Percentiles rank a stretch among this genome's conserved stretches.
phyloP scores from a whole-genome alignment of 1,140 invertebrate species.

The Drosophila takahashii region DNA sequence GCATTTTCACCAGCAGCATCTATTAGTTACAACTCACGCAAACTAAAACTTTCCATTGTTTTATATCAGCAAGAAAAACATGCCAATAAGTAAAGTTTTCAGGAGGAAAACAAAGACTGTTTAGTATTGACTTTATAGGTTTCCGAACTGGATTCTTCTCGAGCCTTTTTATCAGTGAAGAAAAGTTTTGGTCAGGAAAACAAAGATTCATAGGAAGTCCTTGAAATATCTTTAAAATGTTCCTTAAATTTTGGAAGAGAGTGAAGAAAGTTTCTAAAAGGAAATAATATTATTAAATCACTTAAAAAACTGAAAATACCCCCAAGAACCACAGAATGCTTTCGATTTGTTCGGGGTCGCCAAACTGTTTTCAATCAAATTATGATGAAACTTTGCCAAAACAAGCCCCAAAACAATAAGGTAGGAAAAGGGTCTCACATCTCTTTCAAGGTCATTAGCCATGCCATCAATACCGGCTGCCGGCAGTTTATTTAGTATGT shows the following conservation, averaged over 20 bases:
- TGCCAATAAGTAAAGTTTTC: conserved; percentile 1
- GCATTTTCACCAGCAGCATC: conserved; percentile 8
- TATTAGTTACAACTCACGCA: conserved; percentile 12
- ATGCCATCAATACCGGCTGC: conserved; percentile 52
- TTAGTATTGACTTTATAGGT: conserved; percentile 2
- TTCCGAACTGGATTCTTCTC: not conserved
- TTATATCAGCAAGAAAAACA: conserved; percentile 1
- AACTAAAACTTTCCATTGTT: conserved; percentile 9
- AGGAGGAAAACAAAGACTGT: not conserved
- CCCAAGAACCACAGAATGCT: not conserved
- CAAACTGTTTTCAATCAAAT: conserved; percentile 47
- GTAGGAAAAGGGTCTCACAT: conserved; percentile 33
- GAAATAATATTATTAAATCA: not conserved
- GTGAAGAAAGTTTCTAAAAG: too few relatives aligned
- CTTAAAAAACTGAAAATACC: not conserved
- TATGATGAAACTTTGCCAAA: conserved; percentile 51
- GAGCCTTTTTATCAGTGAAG: not conserved
- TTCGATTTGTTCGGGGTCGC: conserved; percentile 16
- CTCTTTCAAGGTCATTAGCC: conserved; percentile 63
- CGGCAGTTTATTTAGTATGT: conserved; percentile 60
- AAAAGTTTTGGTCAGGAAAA: not conserved
- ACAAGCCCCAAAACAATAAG: conserved; percentile 35
- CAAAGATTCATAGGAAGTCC: not conserved
- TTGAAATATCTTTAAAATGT: not conserved
- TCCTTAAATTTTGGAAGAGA: not conserved